Conservation (phyloP, 1,140 invertebrate genomes). For the Cheumatopsyche charites region DNA sequence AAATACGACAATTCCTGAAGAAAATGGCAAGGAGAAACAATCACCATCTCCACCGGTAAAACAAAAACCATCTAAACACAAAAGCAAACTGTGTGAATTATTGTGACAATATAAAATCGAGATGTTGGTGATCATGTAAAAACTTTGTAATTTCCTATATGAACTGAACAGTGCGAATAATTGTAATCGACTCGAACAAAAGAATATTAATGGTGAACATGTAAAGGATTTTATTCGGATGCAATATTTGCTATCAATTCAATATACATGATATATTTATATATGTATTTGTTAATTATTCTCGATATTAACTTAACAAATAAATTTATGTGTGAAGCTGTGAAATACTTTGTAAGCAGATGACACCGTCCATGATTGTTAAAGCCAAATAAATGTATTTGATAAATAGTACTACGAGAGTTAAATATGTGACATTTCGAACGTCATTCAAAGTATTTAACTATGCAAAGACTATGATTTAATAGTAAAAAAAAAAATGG, state of each 20-base stretch:
- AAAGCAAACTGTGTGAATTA: conserved; percentile 48
- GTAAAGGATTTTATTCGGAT: too few species aligned
- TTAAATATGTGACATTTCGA: too few species aligned
- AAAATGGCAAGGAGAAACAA: conserved; percentile 42
- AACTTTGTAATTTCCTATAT: background rate
- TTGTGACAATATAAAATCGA: conserved; percentile 49
- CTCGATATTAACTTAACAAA: background rate
- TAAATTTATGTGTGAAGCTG: conserved; percentile 9
- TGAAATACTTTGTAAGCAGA: conserved; percentile 17
- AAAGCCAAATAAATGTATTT: conserved; percentile 20
- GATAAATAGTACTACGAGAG: background rate
- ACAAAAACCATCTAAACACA: conserved; percentile 45
- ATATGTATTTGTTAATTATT: too few species aligned
- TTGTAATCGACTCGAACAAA: too few species aligned
- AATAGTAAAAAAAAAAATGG: too few species aligned
- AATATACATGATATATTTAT: too few species aligned
- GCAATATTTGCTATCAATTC: too few species aligned
- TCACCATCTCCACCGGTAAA: conserved; percentile 29
- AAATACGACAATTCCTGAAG: conserved; percentile 44
- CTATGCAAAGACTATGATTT: too few species aligned
- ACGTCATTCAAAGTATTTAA: too few species aligned
- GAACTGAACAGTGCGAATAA: too few species aligned
- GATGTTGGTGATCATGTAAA: conserved; percentile 48
- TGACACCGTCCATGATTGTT: conserved; percentile 30
- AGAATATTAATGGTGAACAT: too few species aligned